Base-by-base conservation (phyloP, 1,140 invertebrate species). In the Dendroctonus valens region DNA sequence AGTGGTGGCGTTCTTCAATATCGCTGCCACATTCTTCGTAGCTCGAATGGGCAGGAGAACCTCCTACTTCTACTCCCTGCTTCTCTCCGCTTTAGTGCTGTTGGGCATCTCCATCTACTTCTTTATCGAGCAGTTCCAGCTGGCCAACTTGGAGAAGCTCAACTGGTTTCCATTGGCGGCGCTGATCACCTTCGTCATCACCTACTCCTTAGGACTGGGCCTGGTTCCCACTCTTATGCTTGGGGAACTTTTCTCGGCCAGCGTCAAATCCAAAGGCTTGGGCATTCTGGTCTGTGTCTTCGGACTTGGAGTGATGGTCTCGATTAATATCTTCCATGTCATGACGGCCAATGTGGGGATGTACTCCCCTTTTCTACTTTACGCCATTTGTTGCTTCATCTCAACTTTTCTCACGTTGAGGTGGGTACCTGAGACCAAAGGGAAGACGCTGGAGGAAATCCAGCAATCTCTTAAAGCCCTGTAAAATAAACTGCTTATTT, bases 371-470 rank as follows among this genome's bases (percentile, higher is more conserved):
- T 93, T 95, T 78, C 92, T 90, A 86, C 74, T 94, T 48, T 97
- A 93, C 74, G 86, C 87, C 11, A 75, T 82, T 9, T 84, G 92
- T 63, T 90, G 90, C 70, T 72, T 88, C 7, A 42, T 88, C 5
- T 90, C 90, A 12, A 75, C 94, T 41, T 74, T 94, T 44, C 90
- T 96, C 75, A 86, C 92, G 6, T 86, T 89, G 67, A 77, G 89
- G 55, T 89, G 86, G 68, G 89, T 97, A 40, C 94, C 94, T 11
- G 94, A 97, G 79, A 97, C 94, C 0, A 89, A 91, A 74, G 93
- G 94, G 6, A 90, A 89, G 73, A 91, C 85, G 51, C 82, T 97
- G 48, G 93, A 97, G 75, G 92, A 97, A 74, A 95, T 97, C 72
- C 90, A 93, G 73, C 86, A 86, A 70, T 85, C 85, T 69, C 80